Evolutionary conservation across 2,888 invertebrate species (phyloP), one percentile per base, ranked within the genome.

Genomic region (Aporophyla lueneburgensis): DNA sequence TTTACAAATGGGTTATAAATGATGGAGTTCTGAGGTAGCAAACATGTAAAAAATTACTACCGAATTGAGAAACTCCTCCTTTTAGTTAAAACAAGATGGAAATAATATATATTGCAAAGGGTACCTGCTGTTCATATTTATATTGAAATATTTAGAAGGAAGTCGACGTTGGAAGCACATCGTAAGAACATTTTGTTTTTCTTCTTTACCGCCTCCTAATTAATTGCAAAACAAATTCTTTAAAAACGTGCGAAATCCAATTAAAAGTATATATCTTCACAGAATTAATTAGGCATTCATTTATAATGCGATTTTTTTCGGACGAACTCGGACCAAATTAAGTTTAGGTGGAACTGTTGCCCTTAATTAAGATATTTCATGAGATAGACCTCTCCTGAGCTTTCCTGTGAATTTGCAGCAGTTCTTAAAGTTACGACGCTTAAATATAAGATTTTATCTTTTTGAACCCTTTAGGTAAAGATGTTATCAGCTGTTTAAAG

Each of bases 321-420:
- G 68, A 70, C 70, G 61, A 21, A 51, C 43, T 40, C n/a, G 49
- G 53, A 24, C 69, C 40, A 74, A 87, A 88, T 86, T 88, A 88
- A 88, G 78, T 88, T 86, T 51, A 71, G 76, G 59, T 84, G 62
- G 67, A 51, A 77, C 76, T 80, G 80, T 78, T 69, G 49, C 62
- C 53, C 58, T 87, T 87, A 85, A 87, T 88, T 87, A 87, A 87
- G 87, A 87, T 87, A 88, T 83, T 87, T 83, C 78, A 78, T 66
- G 40, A 81, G 88, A 88, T 87, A 83, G 73, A 78, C 65, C 80
- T 74, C 71, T 76, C 77, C 62, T 33, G 77, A 71, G 77, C 49
- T 66, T 66, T 63, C 27, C 53, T 74, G 79, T 82, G 74, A 88
- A 88, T 83, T 85, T 79, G 56, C 71, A 82, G 71, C 80, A 81